Percentiles rank a stretch among this genome's conserved stretches.
These are phyloP conservation scores for Nezara viridula DNA, from an alignment of 2,888 invertebrate genomes.

Conservation along the genomic window DNA sequence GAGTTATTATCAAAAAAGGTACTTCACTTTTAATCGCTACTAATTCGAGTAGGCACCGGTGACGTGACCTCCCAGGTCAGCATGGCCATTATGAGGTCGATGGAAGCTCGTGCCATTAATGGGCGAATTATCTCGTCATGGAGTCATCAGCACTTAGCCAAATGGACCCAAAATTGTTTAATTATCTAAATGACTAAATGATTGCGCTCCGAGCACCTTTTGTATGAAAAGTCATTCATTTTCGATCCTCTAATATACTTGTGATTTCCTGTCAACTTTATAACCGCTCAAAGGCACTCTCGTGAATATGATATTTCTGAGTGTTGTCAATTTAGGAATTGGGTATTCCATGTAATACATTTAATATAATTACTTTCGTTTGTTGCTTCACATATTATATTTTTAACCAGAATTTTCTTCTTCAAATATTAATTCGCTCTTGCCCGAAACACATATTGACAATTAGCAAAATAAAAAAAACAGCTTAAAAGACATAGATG, in stretches of 20 bases:
- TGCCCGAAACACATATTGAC: too few relatives aligned
- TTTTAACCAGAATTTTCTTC: too few relatives aligned
- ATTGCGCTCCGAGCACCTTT: neutral
- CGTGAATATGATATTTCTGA: neutral
- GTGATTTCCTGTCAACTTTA: neutral
- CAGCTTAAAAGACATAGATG: too few relatives aligned
- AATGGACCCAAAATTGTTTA: constrained; percentile 35
- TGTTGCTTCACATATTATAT: too few relatives aligned
- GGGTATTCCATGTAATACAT: too few relatives aligned
- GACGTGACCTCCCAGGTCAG: neutral
- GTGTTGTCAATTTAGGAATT: neutral
- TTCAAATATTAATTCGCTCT: too few relatives aligned
- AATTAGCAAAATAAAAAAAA: too few relatives aligned
- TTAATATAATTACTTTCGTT: too few relatives aligned
- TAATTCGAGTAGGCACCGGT: neutral
- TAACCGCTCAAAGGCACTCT: neutral
- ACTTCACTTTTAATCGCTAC: neutral
- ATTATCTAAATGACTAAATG: constrained; percentile 1
- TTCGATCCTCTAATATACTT: neutral
- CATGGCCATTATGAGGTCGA: neutral
- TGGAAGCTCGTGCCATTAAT: constrained; percentile 2
- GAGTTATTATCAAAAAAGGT: neutral
- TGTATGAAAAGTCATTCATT: neutral
- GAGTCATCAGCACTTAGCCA: constrained; percentile 33
- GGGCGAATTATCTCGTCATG: neutral